Base-by-base conservation (phyloP, 2,888 invertebrate genomes). In the Leptogaster cylindrica region DNA sequence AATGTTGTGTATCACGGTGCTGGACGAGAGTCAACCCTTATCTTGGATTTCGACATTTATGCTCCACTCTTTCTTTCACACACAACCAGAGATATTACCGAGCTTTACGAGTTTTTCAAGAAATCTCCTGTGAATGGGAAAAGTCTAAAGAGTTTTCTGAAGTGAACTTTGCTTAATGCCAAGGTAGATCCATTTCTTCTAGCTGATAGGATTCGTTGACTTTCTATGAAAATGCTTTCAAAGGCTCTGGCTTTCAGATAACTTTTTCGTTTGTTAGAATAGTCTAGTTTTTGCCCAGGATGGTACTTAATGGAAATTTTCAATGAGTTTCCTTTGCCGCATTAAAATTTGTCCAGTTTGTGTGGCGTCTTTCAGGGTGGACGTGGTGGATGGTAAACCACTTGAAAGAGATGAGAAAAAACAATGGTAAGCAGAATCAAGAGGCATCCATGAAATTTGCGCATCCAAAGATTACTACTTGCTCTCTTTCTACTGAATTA, bases 181-280 rank as follows among this genome's bases (percentile, higher is more conserved):
- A 55, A 55, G 55, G 55, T 55, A 55, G 36, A 36, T 39, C 55
- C 55, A 55, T 55, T 55, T 55, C 55, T 55, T 55, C 55, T 55
- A 39, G 55, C 55, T 55, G 55, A 55, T 55, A 55, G 39, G 36
- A 55, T 55, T 55, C 55, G 55, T 18, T 55, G 55, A 55, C 55
- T 55, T 55, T 55, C 55, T 55, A 55, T 55, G 55, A 36, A 39
- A 39, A 55, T 55, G 36, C 55, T 55, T 55, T 55, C 55, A 55
- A 55, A 55, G 36, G 39, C 3, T 39, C 23, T 7, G 55, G 55
- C 55, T 55, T 55, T 55, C 55, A 55, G 55, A 36, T 36, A 55
- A 55, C 39, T 55, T 55, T 55, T 55, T 36, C 51, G 18, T 55
- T 39, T 25, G 55, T 36, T 55, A 39, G 39, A 55, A 23, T 2